Base-by-base conservation (phyloP, 2,797 vertebrate genomes). In the Pseudomugil tenellus region DNA sequence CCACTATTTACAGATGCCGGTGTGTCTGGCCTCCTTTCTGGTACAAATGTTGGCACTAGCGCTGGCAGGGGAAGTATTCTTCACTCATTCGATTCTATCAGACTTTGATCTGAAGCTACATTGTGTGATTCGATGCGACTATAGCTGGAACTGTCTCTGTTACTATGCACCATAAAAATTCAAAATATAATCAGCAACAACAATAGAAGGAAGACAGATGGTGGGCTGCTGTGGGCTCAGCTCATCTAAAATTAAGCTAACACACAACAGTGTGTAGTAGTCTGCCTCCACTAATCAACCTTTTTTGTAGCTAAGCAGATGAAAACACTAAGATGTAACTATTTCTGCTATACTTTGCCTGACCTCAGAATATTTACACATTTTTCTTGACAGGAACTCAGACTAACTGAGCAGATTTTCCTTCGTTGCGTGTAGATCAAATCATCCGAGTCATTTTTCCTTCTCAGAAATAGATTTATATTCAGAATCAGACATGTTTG, bases 191-290 rank as follows among this genome's bases (percentile, higher is more conserved):
- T 89, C 37, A 87, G 67, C 63, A 75, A 32, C 70, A 87, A 90
- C 87, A 91, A 89, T 89, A 63, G 70, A 53, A 90, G 89, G 84
- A 89, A 91, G 82, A 81, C 86, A 74, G 80, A 84, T 73, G 67
- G 64, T 25, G 19, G 48, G 65, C 77, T 74, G 52, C 34, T 29
- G 25, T 58, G 37, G 28, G 59, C 64, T 62, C 70, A 63, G 43
- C 10, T 58, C 13, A 49, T 84, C 70, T 66, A 49, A 58, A 72
- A 64, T 58, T 56, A 78, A 66, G 28, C 51, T 34, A 53, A n/a
- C 26, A 73, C 34, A 31, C 39, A 41, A 6, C 16, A 41, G 17
- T 43, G 41, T 6, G 41, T 43, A 43, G 41, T 2, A 43, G 41
- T 43, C 41, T 55, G 31, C 16, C 39, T 26, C 41, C 61, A 73